These are phyloP conservation scores for Choloepus hoffmanni DNA, from an alignment of 2,113 vertebrate genomes.

Conservation along the genomic window DNA sequence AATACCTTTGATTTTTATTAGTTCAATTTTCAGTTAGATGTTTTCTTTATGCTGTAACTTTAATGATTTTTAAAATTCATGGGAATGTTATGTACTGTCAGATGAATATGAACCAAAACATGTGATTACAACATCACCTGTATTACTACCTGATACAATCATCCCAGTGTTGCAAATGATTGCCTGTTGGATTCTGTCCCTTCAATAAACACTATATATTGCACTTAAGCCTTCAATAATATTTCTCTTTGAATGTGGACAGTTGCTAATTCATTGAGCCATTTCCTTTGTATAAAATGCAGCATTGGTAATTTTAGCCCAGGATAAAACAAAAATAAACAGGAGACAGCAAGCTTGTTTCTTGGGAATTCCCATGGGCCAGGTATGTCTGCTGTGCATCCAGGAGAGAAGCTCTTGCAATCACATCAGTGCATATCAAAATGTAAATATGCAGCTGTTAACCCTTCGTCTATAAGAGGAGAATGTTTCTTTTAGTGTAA, in stretches of 20 bases:
- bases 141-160: neutral
- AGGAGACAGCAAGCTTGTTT: neutral
- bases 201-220: neutral
- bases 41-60: neutral
- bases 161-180: neutral
- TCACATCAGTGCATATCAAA: too few species aligned
- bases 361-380: neutral
- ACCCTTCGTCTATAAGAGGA: neutral
- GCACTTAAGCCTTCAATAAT: neutral
- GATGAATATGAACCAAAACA: neutral
- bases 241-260: neutral
- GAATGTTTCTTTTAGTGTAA: neutral
- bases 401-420: neutral
- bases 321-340: too few species aligned
- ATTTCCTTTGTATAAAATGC: neutral
- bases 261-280: constrained; percentile 2
- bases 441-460: neutral
- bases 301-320: neutral
- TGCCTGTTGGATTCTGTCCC: neutral
- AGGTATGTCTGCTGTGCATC: neutral
- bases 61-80: neutral
- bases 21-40: constrained; percentile 16
- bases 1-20: neutral
- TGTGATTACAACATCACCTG: neutral
- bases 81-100: neutral